Conservation (phyloP, 1,140 invertebrate genomes). For the Panagrolaimus sp. region DNA sequence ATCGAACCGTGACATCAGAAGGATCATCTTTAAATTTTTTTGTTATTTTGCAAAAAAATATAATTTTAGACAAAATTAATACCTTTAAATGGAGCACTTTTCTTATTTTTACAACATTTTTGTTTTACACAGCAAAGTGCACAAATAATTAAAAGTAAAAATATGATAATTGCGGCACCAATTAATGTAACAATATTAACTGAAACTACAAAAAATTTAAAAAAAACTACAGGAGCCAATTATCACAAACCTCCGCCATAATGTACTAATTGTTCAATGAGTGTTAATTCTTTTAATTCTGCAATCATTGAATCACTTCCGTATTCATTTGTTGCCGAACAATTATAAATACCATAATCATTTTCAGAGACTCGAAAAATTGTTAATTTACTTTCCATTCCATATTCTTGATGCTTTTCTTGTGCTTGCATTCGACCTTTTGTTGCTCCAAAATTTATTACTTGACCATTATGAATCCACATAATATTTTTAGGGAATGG, state of each 20-base stretch:
- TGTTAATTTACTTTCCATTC: conserved; percentile 38
- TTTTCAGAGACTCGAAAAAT: conserved; percentile 31
- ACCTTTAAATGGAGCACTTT: conserved; percentile 26
- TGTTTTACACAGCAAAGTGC: conserved; percentile 15
- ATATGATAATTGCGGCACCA: conserved; percentile 10
- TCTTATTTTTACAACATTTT: conserved; percentile 22
- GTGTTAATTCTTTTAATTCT: conserved; percentile 28
- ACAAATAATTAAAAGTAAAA: conserved; percentile 24
- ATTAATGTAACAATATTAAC: conserved; percentile 16
- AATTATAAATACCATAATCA: conserved; percentile 46
- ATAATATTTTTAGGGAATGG: conserved; percentile 20
- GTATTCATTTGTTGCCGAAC: conserved; percentile 42
- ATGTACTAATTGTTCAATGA: conserved; percentile 12
- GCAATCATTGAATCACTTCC: conserved; percentile 31
- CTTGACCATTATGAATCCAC: conserved; percentile 18
- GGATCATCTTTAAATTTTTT: conserved; percentile 37
- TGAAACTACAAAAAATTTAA: conserved; percentile 19
- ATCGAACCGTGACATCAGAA: conserved; percentile 44
- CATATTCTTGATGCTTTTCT: conserved; percentile 38
- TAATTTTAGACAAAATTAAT: conserved; percentile 10
- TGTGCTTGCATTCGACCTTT: conserved; percentile 31
- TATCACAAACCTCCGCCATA: conserved; percentile 4
- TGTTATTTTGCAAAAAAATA: neutral
- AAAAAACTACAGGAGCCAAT: conserved; percentile 21
- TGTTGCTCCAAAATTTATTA: conserved; percentile 21